Conservation (phyloP, 2,888 invertebrate species). For the Aporophyla nigra region DNA sequence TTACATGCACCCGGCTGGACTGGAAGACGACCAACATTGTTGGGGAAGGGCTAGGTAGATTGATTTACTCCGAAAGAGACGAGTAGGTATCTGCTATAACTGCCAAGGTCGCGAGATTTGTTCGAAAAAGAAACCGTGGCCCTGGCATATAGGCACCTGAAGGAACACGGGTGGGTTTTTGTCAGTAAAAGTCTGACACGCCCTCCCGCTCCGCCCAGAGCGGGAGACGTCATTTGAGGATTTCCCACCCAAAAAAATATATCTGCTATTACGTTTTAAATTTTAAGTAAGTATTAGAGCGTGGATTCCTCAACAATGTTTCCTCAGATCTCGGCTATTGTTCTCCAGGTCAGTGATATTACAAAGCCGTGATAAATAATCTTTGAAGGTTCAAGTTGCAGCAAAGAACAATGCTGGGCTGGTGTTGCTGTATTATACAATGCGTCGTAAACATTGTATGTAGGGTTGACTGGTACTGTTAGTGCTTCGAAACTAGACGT, state of each 20-base stretch:
- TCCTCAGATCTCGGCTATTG: conserved; percentile 32
- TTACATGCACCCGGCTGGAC: background rate
- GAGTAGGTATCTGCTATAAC: too few relatives aligned
- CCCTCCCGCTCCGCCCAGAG: too few relatives aligned
- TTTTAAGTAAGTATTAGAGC: background rate
- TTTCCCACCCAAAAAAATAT: too few relatives aligned
- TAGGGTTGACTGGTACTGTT: conserved; percentile 22
- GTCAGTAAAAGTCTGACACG: too few relatives aligned
- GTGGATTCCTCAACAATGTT: conserved; percentile 7
- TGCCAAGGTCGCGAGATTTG: too few relatives aligned
- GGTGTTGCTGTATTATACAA: conserved; percentile 33
- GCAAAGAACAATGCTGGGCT: conserved; percentile 36
- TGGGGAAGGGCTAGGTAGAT: too few relatives aligned
- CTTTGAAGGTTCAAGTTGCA: conserved; percentile 35
- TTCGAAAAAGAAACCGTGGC: too few relatives aligned
- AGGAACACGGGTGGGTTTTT: too few relatives aligned
- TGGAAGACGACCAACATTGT: background rate
- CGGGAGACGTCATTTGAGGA: too few relatives aligned
- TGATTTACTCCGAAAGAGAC: background rate
- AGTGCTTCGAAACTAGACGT: conserved; percentile 1
- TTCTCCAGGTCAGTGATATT: conserved; percentile 38
- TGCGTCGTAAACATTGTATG: conserved; percentile 40
- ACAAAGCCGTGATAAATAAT: conserved; percentile 39
- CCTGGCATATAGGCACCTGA: too few relatives aligned
- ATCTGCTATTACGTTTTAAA: background rate